These are phyloP conservation scores for Drosophila ironensis DNA, from an alignment of 1,140 invertebrate genomes.

Conservation along the genomic window DNA sequence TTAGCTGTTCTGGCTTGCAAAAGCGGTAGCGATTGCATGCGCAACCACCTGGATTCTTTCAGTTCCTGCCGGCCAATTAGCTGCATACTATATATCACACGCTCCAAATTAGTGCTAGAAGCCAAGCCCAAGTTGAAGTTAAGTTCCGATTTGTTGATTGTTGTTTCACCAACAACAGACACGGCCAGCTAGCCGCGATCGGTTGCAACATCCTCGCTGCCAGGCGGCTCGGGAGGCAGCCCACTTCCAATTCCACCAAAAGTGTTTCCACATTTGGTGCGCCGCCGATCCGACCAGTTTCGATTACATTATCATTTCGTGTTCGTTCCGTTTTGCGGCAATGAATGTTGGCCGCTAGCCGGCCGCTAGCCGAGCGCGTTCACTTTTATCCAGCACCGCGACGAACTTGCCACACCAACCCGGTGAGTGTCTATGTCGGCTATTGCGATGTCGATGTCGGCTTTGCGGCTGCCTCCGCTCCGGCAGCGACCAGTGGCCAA, in stretches of 20 bases:
- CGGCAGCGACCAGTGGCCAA: slow-evolving; percentile 28
- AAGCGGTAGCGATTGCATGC: slow-evolving; percentile 9
- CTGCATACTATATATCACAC: slow-evolving; percentile 24
- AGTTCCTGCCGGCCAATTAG: slow-evolving; percentile 33
- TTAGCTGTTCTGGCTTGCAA: slow-evolving; percentile 11
- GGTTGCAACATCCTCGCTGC: slow-evolving; percentile 41
- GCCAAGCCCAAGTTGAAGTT: slow-evolving; percentile 48
- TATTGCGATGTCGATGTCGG: slow-evolving; percentile 6
- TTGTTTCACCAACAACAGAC: slow-evolving; percentile 9
- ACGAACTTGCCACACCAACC: slow-evolving; percentile 70
- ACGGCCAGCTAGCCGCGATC: slow-evolving; percentile 9
- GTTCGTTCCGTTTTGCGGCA: slow-evolving; percentile 74
- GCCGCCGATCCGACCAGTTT: slow-evolving; percentile 69
- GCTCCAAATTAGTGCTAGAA: slow-evolving; percentile 35
- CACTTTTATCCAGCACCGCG: slow-evolving; percentile 62
- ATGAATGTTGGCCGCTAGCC: slow-evolving; percentile 54
- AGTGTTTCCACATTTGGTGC: slow-evolving; percentile 61
- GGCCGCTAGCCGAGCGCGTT: slow-evolving; percentile 44
- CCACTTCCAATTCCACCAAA: slow-evolving; percentile 48
- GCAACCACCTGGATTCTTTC: slow-evolving; percentile 23
- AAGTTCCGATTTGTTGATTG: slow-evolving; percentile 57
- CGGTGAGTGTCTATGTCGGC: slow-evolving; percentile 70
- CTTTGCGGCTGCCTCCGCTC: not conserved
- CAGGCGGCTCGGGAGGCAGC: slow-evolving; percentile 4
- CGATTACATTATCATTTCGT: slow-evolving; percentile 76